These are phyloP conservation scores for Oithona nana DNA, from an alignment of 2,888 invertebrate genomes.

Conservation along the genomic window DNA sequence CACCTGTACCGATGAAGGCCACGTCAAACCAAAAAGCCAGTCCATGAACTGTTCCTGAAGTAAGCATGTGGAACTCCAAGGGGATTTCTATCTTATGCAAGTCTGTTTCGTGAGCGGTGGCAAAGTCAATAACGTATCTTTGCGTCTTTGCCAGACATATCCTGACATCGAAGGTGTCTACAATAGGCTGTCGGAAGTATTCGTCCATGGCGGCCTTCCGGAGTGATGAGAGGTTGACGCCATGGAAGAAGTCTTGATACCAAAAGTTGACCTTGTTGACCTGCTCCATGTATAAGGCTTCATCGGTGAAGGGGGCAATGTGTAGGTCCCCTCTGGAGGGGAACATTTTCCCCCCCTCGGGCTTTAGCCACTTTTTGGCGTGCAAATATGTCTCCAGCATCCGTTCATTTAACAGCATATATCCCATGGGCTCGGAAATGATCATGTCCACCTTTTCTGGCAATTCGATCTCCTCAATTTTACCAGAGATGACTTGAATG, in stretches of 20 bases:
- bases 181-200: constrained; percentile 92
- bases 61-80: constrained; percentile 70
- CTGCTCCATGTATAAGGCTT: constrained; percentile 91
- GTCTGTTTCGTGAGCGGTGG: constrained; percentile 24
- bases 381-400: constrained; percentile 98
- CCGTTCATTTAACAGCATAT: constrained; percentile 96
- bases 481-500: constrained; percentile 66
- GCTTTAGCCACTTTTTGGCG: constrained; percentile 91
- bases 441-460: constrained; percentile 92
- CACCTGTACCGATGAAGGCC: constrained; percentile 70
- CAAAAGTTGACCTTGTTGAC: constrained; percentile 97
- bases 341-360: constrained; percentile 73
- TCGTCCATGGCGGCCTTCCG: constrained; percentile 85
- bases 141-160: constrained; percentile 89
- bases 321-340: constrained; percentile 91
- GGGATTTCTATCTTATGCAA: constrained; percentile 48
- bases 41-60: constrained; percentile 87
- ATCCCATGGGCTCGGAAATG: constrained; percentile 99
- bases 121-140: constrained; percentile 81
- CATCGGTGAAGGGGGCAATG: constrained; percentile 93
- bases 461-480: constrained; percentile 91
- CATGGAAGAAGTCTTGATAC: constrained; percentile 95
- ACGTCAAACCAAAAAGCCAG: constrained; percentile 99
- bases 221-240: constrained; percentile 79
- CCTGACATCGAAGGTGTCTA: constrained; percentile 92